Conservation (phyloP, 1,140 invertebrate genomes). For the Magallana angulata region DNA sequence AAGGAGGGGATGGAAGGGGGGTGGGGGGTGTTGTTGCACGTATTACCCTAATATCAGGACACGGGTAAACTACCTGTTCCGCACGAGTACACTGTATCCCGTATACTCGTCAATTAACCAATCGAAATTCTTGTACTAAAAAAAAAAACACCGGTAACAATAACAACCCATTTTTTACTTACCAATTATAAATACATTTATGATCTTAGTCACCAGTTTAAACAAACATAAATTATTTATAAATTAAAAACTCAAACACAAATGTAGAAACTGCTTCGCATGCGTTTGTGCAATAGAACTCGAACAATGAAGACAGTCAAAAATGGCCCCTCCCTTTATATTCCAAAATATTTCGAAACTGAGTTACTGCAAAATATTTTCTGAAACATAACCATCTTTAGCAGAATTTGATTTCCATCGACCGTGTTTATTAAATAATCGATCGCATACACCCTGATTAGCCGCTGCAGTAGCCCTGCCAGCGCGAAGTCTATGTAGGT, state of each 20-base stretch:
- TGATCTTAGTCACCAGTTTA: neutral
- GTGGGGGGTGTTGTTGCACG: no score
- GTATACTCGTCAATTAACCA: no score
- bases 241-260: constrained; percentile 5
- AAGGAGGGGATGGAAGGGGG: no score
- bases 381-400: constrained; percentile 38
- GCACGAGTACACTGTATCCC: no score
- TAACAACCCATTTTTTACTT: neutral
- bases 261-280: neutral
- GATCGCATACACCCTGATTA: constrained; percentile 17
- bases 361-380: neutral
- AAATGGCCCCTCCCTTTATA: neutral
- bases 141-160: neutral
- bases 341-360: constrained; percentile 20
- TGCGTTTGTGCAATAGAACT: neutral
- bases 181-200: neutral
- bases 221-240: neutral
- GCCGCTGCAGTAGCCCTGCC: constrained; percentile 25
- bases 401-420: constrained; percentile 18
- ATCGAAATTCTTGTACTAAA: no score
- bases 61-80: no score
- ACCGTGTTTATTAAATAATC: constrained; percentile 38
- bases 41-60: no score
- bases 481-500: neutral
- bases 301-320: neutral